Conservation (phyloP, 2,797 vertebrate species). For the Dallia pectoralis region DNA sequence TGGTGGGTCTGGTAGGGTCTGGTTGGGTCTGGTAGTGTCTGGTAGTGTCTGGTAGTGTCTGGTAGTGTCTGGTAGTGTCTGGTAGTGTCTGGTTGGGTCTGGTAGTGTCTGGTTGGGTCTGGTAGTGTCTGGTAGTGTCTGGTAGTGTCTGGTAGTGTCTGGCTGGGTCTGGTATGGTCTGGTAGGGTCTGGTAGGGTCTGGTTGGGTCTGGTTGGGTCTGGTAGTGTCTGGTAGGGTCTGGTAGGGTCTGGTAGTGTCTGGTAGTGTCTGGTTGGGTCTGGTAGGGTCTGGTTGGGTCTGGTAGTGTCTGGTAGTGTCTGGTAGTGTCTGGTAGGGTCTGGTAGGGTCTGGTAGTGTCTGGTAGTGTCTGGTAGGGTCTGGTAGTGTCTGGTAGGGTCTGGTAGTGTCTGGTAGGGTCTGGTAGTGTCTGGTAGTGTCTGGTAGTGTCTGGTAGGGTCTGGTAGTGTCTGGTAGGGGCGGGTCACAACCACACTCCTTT, state of each 20-base stretch:
- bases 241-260: no score
- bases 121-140: no score
- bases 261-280: neutral
- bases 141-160: slow-evolving; percentile 2
- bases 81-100: neutral
- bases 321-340: neutral
- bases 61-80: no score
- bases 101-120: neutral
- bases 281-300: neutral
- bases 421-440: neutral
- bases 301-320: neutral
- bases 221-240: no score
- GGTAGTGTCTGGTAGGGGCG: neutral
- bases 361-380: no score
- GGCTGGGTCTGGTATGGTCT: neutral
- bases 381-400: neutral
- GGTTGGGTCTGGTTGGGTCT: no score
- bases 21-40: neutral
- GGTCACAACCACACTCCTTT: slow-evolving; percentile 49
- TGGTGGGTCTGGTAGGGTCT: neutral
- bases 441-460: neutral
- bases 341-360: no score
- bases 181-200: no score
- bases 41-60: no score
- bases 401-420: neutral